Evolutionary conservation across 2,113 vertebrate genomes (phyloP), one percentile per base, ranked within the genome.

Genomic region (Eretmochelys imbricata): DNA sequence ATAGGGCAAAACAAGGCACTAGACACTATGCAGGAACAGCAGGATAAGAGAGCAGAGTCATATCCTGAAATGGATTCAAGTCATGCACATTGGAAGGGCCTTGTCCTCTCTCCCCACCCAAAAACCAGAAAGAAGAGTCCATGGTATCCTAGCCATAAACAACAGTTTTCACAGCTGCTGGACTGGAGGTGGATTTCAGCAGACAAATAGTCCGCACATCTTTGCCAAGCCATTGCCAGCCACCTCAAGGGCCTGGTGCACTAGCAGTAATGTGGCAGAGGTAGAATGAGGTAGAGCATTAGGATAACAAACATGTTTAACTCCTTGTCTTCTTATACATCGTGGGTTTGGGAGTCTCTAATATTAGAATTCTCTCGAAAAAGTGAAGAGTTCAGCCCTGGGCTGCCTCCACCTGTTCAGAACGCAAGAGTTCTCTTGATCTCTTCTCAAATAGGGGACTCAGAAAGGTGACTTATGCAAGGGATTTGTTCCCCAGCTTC

Each of bases 311-410:
- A 84, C 46, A 96, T 46, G 55, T 75, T 62, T 16, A 78, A 38
- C 48, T 81, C 83, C 31, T 57, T 50, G 86, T 22, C 48, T 81
- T 85, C 31, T 57, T 50, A 88, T 22, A 38, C 12, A 46, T 16
- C 4, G 35, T 53, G 89, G 42, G 31, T 10, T 4, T 93, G 42
- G 8, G 8, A 94, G 42, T 8, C 27, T 65, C 81, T 11, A 79
- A 29, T 91, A 79, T 48, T 5, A 0, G 0, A 5, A 19, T 31
- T 35, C 24, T n/a, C 80, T 31, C 13, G 17, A 84, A 49, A 35
- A 82, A 91, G 86, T 14, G 80, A 82, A 82, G 86, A 91, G 89
- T 50, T 90, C 85, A 94, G 90, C 78, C 62, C 48, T 14, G 46
- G 24, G 48, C 48, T 27, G 22, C 75, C 24, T 78, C 38, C 5